phyloP scores from a whole-genome alignment of 53 echinoderm and acorn worm genomes.

The Zoroaster sp. region DNA sequence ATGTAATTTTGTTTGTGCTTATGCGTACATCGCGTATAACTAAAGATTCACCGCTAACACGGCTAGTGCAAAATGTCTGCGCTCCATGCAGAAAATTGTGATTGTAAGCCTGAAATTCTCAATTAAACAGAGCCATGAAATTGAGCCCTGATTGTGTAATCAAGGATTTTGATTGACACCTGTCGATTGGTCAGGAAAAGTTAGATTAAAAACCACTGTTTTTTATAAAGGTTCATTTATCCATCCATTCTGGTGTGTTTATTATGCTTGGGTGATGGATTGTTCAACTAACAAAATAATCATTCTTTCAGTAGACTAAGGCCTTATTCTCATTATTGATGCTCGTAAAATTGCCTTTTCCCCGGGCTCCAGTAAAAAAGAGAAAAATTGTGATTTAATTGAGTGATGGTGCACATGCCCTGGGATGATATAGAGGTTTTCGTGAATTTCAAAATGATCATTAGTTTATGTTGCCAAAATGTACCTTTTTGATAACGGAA shows the following conservation, averaged over 20 bases:
- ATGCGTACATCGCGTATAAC: too few species aligned
- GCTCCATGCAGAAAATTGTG: too few species aligned
- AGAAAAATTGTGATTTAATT: neutral
- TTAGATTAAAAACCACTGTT: too few species aligned
- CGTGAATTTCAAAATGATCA: neutral
- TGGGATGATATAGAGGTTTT: neutral
- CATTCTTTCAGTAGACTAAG: neutral
- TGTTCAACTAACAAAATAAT: neutral
- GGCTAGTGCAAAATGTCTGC: too few species aligned
- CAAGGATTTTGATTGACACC: too few species aligned
- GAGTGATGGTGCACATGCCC: neutral
- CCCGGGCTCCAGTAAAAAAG: neutral
- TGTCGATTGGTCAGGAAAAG: too few species aligned
- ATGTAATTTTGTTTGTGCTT: too few species aligned
- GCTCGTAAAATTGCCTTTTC: neutral
- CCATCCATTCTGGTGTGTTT: neutral
- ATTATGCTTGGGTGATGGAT: neutral
- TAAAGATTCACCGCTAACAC: too few species aligned
- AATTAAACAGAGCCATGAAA: too few species aligned
- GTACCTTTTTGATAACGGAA: neutral
- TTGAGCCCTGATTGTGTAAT: too few species aligned
- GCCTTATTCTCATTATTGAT: neutral
- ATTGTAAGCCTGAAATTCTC: too few species aligned
- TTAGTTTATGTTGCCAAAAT: neutral
- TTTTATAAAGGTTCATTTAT: too few species aligned